These are phyloP conservation scores for Thunnus albacares DNA, from an alignment of 2,797 vertebrate genomes.

Conservation along the genomic window DNA sequence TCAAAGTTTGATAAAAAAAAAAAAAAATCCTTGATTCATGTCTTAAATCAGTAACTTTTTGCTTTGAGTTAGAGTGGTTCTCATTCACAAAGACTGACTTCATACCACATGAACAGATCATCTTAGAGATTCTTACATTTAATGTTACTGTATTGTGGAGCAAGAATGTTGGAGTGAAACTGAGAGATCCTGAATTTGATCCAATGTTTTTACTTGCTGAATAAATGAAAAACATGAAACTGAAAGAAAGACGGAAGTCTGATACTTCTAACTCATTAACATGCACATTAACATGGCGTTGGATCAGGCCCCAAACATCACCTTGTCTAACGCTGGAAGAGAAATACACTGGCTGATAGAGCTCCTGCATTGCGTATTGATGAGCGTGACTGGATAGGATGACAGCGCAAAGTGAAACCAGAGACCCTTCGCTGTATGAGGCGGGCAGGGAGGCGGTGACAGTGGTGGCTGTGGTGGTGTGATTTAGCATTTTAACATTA, in stretches of 20 bases:
- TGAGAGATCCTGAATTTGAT: conserved; percentile 46
- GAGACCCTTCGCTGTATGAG: conserved; percentile 66
- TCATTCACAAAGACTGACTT: background rate
- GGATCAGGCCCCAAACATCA: conserved; percentile 66
- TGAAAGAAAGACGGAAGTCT: conserved; percentile 66
- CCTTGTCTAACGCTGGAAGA: conserved; percentile 51
- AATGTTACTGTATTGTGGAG: background rate
- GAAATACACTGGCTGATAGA: conserved; percentile 61
- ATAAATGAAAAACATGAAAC: conserved; percentile 74
- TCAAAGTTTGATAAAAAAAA: background rate
- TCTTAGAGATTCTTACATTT: background rate
- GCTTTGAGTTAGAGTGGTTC: background rate
- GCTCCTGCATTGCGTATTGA: conserved; percentile 71
- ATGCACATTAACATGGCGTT: conserved; percentile 65
- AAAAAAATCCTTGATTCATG: background rate
- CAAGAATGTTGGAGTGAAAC: conserved; percentile 31
- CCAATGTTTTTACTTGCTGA: conserved; percentile 42
- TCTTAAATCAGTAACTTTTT: background rate
- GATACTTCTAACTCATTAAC: conserved; percentile 73
- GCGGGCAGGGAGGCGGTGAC: conserved; percentile 42
- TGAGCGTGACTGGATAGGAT: conserved; percentile 71
- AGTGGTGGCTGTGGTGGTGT: conserved; percentile 70
- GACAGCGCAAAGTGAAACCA: conserved; percentile 74
- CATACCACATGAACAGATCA: background rate
- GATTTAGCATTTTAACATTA: conserved; percentile 78